phyloP scores from a whole-genome alignment of 2,888 invertebrate genomes.

The Dryococelus australis region DNA sequence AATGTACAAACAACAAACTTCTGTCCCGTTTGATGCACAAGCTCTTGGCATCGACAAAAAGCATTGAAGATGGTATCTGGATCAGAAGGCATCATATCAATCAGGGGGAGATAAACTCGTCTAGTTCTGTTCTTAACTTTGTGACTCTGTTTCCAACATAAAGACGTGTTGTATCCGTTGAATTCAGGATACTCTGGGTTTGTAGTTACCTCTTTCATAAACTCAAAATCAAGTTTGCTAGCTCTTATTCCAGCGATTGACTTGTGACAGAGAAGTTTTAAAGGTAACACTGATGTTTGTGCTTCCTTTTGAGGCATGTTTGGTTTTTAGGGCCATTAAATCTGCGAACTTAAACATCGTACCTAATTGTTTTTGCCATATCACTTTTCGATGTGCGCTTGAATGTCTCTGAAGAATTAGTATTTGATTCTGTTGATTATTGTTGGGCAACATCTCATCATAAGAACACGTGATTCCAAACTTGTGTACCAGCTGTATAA shows the following conservation, averaged over 20 bases:
- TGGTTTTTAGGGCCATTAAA: slow-evolving; percentile 6
- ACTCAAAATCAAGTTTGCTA: background rate
- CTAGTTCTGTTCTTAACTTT: slow-evolving; percentile 17
- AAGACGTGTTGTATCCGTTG: slow-evolving; percentile 4
- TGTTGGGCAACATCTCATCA: background rate
- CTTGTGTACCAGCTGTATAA: slow-evolving; percentile 23
- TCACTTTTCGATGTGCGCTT: slow-evolving; percentile 21
- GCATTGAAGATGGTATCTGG: slow-evolving; percentile 17
- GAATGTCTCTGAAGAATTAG: background rate
- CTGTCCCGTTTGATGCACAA: background rate
- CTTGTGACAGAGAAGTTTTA: slow-evolving; percentile 20
- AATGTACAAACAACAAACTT: slow-evolving; percentile 19
- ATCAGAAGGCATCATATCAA: slow-evolving; percentile 20
- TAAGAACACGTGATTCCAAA: slow-evolving; percentile 22
- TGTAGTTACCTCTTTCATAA: slow-evolving; percentile 22
- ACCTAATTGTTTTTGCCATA: slow-evolving; percentile 13
- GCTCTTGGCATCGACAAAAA: background rate
- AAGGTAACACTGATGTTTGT: background rate
- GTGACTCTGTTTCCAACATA: slow-evolving; percentile 16
- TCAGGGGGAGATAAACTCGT: slow-evolving; percentile 8
- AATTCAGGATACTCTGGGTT: slow-evolving; percentile 24
- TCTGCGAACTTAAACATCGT: background rate
- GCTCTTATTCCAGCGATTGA: background rate
- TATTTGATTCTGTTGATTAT: background rate
- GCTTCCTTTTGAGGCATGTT: slow-evolving; percentile 13